Conservation (phyloP, 1,140 invertebrate genomes). For the Aphaenogaster floridana region DNA sequence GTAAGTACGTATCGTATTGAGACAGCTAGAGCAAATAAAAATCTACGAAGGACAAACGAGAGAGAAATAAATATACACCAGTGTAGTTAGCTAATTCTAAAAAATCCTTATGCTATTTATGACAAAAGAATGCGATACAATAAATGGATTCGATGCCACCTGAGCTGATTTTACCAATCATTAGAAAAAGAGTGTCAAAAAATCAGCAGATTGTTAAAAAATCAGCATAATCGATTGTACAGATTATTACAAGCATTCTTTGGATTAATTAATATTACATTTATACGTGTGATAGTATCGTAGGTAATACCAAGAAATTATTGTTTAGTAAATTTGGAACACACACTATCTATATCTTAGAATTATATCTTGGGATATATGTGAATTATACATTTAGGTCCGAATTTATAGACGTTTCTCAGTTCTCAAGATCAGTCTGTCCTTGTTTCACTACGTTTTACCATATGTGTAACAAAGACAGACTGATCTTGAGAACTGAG, state of each 20-base stretch:
- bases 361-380: background rate
- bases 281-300: background rate
- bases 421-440: too few relatives aligned
- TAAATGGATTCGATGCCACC: background rate
- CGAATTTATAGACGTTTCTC: too few relatives aligned
- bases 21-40: slow-evolving; percentile 37
- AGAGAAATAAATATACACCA: slow-evolving; percentile 23
- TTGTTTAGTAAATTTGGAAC: background rate
- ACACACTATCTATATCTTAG: too few relatives aligned
- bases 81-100: slow-evolving; percentile 5
- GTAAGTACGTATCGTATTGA: slow-evolving; percentile 6
- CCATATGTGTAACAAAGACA: too few relatives aligned
- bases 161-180: background rate
- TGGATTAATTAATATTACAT: slow-evolving; percentile 13
- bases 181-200: background rate
- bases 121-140: background rate
- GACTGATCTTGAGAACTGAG: too few relatives aligned
- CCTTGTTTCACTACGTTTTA: too few relatives aligned
- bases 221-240: background rate
- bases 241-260: background rate
- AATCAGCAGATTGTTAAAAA: background rate
- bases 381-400: background rate
- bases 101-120: slow-evolving; percentile 14
- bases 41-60: slow-evolving; percentile 1
- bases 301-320: background rate